Evolutionary conservation across 2,797 vertebrate genomes (phyloP).

Genomic region (Peromyscus melanophrys): DNA sequence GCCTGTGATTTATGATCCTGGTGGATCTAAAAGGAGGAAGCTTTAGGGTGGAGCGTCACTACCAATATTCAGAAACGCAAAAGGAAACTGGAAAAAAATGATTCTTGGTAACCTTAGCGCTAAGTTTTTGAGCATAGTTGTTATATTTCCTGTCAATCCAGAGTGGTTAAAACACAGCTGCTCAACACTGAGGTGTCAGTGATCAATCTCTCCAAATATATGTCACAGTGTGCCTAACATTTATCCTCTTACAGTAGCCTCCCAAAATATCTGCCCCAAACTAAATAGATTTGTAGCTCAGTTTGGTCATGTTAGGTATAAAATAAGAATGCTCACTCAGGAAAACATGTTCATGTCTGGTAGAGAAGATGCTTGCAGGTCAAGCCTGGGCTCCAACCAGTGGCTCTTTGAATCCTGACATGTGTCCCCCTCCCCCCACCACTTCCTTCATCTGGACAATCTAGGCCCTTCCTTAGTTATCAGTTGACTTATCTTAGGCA

Average conservation of each 20-base stretch:
- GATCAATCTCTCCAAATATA: slow-evolving; percentile 59
- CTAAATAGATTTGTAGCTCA: neutral
- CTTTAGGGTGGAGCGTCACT: slow-evolving; percentile 42
- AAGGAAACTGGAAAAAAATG: slow-evolving; percentile 47
- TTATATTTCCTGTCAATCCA: slow-evolving; percentile 55
- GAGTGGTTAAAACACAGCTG: slow-evolving; percentile 24
- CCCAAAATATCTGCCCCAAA: neutral
- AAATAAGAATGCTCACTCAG: slow-evolving; percentile 80
- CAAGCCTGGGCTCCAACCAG: slow-evolving; percentile 69
- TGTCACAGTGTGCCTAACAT: neutral
- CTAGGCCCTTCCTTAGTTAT: slow-evolving; percentile 89
- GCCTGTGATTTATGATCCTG: neutral
- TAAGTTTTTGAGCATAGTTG: slow-evolving; percentile 44
- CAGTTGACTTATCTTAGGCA: slow-evolving; percentile 82
- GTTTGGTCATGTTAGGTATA: neutral
- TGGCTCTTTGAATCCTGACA: slow-evolving; percentile 83
- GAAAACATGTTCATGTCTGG: slow-evolving; percentile 74
- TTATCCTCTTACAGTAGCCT: slow-evolving; percentile 24
- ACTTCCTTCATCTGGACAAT: slow-evolving; percentile 87
- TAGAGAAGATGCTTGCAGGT: slow-evolving; percentile 74
- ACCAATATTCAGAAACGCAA: slow-evolving; percentile 11
- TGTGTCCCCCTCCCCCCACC: neutral
- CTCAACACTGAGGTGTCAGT: neutral
- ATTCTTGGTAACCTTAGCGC: slow-evolving; percentile 45
- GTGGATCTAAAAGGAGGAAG: neutral